Conservation (phyloP, 2,797 vertebrate species). For the Phyllotis vaccarum region DNA sequence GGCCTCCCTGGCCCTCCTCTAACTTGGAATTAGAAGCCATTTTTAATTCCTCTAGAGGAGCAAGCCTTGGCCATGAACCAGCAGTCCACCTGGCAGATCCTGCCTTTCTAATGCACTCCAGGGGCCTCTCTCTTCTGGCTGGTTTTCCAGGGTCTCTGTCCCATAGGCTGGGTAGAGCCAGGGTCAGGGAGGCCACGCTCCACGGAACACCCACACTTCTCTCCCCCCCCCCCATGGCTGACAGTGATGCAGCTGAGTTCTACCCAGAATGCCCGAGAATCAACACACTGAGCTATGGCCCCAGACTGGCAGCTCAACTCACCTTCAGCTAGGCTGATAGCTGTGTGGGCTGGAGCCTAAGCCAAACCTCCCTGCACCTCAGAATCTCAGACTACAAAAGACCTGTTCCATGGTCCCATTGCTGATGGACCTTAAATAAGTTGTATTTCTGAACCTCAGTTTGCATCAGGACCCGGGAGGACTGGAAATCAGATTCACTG, state of each 20-base stretch:
- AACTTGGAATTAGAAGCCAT: slow-evolving; percentile 84
- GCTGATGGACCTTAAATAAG: not conserved
- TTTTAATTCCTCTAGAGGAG: slow-evolving; percentile 83
- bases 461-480: not conserved
- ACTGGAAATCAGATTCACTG: accelerated
- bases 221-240: not conserved
- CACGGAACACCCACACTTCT: not conserved
- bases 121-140: slow-evolving; percentile 80
- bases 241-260: not conserved
- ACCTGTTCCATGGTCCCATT: not conserved
- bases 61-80: slow-evolving; percentile 80
- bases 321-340: not conserved
- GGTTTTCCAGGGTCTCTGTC: not conserved
- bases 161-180: not conserved
- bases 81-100: slow-evolving; percentile 78
- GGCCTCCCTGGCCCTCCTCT: slow-evolving; percentile 73
- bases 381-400: not conserved
- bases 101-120: slow-evolving; percentile 77
- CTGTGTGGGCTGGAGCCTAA: not conserved
- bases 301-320: not conserved
- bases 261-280: not conserved
- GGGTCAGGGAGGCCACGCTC: not conserved
- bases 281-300: not conserved
- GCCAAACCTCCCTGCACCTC: slow-evolving; percentile 18
- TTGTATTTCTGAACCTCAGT: not conserved